A percentile compares a stretch with the other conserved stretches of the same genome.
Evolutionary conservation across 2,113 vertebrate genomes (phyloP).

Genomic region (Campylorhamphus procurvoides): DNA sequence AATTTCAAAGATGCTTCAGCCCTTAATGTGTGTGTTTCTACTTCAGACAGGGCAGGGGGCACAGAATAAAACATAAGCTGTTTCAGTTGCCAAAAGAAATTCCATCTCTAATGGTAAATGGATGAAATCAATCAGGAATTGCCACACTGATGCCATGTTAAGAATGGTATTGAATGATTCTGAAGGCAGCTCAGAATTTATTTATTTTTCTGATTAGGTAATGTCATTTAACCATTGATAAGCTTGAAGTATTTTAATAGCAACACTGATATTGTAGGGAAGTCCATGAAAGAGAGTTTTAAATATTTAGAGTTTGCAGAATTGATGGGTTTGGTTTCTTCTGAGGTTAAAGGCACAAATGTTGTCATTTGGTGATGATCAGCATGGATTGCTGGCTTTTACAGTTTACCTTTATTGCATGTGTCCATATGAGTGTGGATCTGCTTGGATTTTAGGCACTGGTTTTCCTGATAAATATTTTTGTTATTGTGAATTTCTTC

Average conservation of each 20-base stretch:
- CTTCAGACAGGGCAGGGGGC: background rate
- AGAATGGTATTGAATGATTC: background rate
- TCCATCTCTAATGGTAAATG: background rate
- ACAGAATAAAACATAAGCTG: background rate
- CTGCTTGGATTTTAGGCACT: background rate
- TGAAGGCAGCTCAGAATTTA: background rate
- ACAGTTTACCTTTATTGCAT: background rate
- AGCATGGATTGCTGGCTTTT: background rate
- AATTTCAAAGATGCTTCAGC: background rate
- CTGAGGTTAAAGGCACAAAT: background rate
- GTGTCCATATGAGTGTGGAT: background rate
- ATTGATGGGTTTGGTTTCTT: rapidly evolving
- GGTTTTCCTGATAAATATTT: background rate
- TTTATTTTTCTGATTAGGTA: background rate
- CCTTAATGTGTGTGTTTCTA: background rate
- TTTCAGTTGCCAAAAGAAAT: background rate
- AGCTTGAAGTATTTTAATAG: background rate
- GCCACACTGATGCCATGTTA: background rate
- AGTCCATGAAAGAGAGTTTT: background rate
- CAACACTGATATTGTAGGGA: background rate
- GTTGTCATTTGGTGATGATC: background rate
- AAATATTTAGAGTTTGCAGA: background rate
- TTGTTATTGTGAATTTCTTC: background rate
- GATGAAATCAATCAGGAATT: background rate
- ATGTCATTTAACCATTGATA: background rate